Percentiles rank a stretch among this genome's conserved stretches.
phyloP scores from a whole-genome alignment of 2,888 invertebrate genomes.

The Punctoribates punctum region DNA sequence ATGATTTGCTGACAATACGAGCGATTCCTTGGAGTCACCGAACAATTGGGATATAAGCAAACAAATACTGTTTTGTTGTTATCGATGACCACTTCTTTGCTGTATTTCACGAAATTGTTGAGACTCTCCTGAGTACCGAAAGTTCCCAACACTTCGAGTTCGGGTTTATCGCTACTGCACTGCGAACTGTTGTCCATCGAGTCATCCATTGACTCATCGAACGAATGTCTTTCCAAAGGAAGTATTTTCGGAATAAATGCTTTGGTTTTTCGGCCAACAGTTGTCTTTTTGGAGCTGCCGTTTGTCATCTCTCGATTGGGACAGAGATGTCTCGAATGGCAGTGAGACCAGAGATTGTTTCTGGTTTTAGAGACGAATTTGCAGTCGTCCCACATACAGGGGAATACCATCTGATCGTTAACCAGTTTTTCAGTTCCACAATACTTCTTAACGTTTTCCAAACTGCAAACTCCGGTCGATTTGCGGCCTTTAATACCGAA shows the following conservation, averaged over 20 bases:
- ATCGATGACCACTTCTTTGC: neutral
- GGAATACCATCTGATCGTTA: neutral
- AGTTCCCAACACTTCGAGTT: constrained; percentile 11
- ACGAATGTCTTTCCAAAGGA: neutral
- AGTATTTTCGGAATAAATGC: neutral
- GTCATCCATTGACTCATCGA: neutral
- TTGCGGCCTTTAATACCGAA: constrained; percentile 8
- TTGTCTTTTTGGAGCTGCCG: neutral
- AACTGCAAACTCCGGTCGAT: neutral
- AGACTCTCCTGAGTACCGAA: neutral
- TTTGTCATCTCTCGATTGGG: neutral
- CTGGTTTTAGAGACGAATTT: neutral
- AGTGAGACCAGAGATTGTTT: neutral
- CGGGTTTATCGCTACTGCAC: neutral
- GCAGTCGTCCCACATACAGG: neutral
- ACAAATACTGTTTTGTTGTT: neutral
- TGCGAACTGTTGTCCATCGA: neutral
- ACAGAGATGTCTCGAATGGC: constrained; percentile 1
- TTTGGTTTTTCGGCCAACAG: neutral
- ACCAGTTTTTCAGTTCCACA: neutral
- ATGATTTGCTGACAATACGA: neutral
- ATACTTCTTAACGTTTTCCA: constrained; percentile 6
- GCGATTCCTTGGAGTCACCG: neutral
- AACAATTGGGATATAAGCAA: neutral
- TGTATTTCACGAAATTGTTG: neutral